These are phyloP conservation scores for Epizoanthus fatuus DNA, from an alignment of 92 coral and sea anemone species.

Conservation along the genomic window DNA sequence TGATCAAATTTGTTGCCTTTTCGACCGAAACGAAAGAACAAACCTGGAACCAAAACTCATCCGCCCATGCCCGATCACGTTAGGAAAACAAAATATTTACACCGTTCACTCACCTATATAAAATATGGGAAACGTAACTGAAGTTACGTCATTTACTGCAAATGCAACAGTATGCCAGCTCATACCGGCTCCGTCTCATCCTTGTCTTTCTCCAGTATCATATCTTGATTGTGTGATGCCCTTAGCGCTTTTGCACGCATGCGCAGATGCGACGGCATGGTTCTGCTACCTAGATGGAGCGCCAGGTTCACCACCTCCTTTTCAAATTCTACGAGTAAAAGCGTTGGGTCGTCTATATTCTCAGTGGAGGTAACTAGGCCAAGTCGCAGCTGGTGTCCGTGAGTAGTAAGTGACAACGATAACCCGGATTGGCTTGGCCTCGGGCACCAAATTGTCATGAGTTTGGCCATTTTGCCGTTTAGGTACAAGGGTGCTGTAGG, in stretches of 20 bases:
- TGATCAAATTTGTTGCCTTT: no score
- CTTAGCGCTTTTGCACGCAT: constrained; percentile 67
- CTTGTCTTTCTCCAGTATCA: constrained; percentile 44
- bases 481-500: constrained; percentile 86
- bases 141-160: no score
- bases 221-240: constrained; percentile 36
- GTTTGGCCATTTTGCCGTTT: constrained; percentile 86
- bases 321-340: constrained; percentile 80
- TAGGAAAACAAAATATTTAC: no score
- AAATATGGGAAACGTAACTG: no score
- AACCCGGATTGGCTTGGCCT: constrained; percentile 71
- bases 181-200: constrained; percentile 21
- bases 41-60: no score
- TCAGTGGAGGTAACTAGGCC: constrained; percentile 73
- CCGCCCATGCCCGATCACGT: no score
- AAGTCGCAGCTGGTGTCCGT: constrained; percentile 77
- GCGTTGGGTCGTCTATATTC: constrained; percentile 66
- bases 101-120: no score
- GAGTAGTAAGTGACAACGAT: constrained; percentile 74
- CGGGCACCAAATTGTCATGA: constrained; percentile 86
- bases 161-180: not conserved
- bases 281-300: constrained; percentile 76
- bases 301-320: constrained; percentile 76
- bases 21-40: no score
- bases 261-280: constrained; percentile 87